Percentiles rank a stretch among this genome's conserved stretches.
Evolutionary conservation across 1,140 invertebrate species (phyloP).

Genomic region (Drosophila rufa): DNA sequence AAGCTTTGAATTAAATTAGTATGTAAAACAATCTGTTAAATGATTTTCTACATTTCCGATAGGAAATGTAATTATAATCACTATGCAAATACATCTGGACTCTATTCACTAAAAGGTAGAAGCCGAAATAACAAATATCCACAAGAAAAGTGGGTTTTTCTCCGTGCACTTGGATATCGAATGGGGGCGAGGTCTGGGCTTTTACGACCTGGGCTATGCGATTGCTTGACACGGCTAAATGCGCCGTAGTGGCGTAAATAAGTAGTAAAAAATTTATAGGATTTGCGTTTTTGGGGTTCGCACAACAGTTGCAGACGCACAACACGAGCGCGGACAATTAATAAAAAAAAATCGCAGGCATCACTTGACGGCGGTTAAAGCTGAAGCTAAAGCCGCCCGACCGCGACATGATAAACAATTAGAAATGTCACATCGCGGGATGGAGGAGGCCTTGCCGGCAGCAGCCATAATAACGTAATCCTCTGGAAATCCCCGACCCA

Average conservation of each 20-base stretch:
- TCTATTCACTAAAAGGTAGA: no score
- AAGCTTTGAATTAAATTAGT: not conserved
- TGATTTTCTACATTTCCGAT: not conserved
- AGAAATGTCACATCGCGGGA: constrained; percentile 54
- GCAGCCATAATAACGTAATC: constrained; percentile 68
- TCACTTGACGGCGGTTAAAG: constrained; percentile 28
- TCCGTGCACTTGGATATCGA: constrained; percentile 16
- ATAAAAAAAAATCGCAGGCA: constrained; percentile 58
- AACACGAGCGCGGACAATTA: constrained; percentile 64
- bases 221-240: constrained; percentile 82
- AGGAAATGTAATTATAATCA: not conserved
- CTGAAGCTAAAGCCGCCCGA: constrained; percentile 37
- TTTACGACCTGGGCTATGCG: constrained; percentile 78
- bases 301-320: constrained; percentile 72
- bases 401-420: constrained; percentile 73
- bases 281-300: constrained; percentile 57
- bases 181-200: constrained; percentile 38
- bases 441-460: not conserved
- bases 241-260: constrained; percentile 82
- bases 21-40: not conserved
- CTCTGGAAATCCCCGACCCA: constrained; percentile 39
- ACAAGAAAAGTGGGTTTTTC: not conserved
- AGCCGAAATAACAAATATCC: not conserved
- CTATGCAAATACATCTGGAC: not conserved
- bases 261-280: constrained; percentile 84